Conservation (phyloP, 2,888 invertebrate species). For the Sinodicranocentrus sp. region DNA sequence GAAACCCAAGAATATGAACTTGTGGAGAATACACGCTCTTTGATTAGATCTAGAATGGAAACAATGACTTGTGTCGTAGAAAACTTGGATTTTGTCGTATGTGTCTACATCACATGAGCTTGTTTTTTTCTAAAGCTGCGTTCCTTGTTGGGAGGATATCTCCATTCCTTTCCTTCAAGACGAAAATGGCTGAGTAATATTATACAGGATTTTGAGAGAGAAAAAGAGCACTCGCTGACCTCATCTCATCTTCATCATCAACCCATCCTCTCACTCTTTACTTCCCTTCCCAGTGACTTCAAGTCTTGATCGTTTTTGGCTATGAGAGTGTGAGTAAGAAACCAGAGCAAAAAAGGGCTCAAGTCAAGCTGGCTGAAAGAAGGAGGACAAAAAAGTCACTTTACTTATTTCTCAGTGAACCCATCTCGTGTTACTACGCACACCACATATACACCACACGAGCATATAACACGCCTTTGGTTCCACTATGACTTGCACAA, state of each 20-base stretch:
- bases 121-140: no score
- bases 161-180: background rate
- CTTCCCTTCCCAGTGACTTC: constrained; percentile 8
- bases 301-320: constrained; percentile 21
- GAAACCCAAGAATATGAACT: no score
- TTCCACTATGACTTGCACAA: constrained; percentile 48
- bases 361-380: background rate
- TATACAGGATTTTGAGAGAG: constrained; percentile 9
- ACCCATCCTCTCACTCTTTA: constrained; percentile 7
- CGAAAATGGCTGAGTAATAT: constrained; percentile 22
- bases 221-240: constrained; percentile 38
- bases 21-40: no score
- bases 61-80: no score
- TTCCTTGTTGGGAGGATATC: no score
- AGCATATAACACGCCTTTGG: constrained; percentile 15
- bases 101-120: no score
- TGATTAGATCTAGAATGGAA: no score
- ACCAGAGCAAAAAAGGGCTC: background rate
- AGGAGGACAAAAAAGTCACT: constrained; percentile 48
- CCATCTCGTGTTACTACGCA: constrained; percentile 15
- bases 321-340: constrained; percentile 5
- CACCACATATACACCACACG: background rate
- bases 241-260: constrained; percentile 44
- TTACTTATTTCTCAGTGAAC: constrained; percentile 33
- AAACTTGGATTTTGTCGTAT: background rate